Percentiles rank a stretch among this genome's conserved stretches.
Conservation (phyloP, 2,888 invertebrate species). For the Epirrhoe alternata region DNA sequence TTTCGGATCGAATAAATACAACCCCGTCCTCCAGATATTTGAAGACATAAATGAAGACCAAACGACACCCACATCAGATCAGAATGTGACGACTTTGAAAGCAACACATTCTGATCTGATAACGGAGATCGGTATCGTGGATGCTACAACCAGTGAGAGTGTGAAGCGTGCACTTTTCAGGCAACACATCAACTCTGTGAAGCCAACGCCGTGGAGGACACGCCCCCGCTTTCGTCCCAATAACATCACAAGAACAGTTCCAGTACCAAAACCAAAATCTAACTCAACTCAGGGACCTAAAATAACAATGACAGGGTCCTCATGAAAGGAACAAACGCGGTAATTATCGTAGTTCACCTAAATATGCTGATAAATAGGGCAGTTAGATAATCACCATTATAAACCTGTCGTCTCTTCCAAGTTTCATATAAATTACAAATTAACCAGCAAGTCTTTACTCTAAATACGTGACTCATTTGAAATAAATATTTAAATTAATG, state of each 20-base stretch:
- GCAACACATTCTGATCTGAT: too few relatives aligned
- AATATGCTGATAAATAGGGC: too few relatives aligned
- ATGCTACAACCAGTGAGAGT: neutral
- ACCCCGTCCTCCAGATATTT: conserved; percentile 48
- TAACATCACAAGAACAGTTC: neutral
- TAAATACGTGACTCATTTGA: too few relatives aligned
- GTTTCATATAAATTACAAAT: too few relatives aligned
- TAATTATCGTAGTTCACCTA: too few relatives aligned
- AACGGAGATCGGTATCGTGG: conserved; percentile 9
- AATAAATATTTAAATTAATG: neutral
- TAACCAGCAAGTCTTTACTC: too few relatives aligned
- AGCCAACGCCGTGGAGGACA: conserved; percentile 6
- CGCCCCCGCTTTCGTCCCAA: neutral
- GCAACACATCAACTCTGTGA: neutral
- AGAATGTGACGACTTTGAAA: neutral
- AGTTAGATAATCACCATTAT: too few relatives aligned
- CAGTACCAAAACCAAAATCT: neutral
- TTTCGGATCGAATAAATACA: conserved; percentile 55
- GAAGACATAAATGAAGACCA: conserved; percentile 27
- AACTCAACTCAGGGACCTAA: neutral
- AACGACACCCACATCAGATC: neutral
- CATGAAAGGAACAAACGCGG: too few relatives aligned
- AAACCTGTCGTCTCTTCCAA: too few relatives aligned
- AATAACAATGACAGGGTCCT: too few relatives aligned
- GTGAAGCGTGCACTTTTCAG: conserved; percentile 1